Evolutionary conservation across 1,140 invertebrate genomes (phyloP), one percentile per base, ranked within the genome.

Genomic region (Eueides isabella): DNA sequence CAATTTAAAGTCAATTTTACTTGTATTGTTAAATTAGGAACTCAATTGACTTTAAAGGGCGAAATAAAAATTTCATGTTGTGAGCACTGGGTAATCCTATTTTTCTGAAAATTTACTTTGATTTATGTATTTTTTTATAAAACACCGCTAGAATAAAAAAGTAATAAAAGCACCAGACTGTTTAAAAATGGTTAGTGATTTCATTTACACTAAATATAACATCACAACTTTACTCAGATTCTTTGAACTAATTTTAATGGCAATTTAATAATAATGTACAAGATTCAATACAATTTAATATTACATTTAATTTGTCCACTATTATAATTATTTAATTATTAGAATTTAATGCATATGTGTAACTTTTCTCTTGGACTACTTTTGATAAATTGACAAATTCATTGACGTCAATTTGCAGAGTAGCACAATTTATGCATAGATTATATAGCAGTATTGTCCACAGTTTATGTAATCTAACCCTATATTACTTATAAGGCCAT

Each of bases 51-150:
- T 61, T 61, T 69, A 23, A 33, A 48, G 3, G 31, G 48, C 55
- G 67, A 55, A 33, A 23, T 31, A 55, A 41, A 48, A 55, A 63
- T 77, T 78, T 86, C 84, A 86, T 87, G 83, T 66, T 79, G 82
- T 71, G 69, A 71, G 69, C 69, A 71, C 69, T 66, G n/a, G 41
- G 48, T 55, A 55, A 26, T 55, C 48, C 11, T 55, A 23, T 55
- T 4, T 26, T 11, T 55, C 3, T 23, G 26, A 11, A 26, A 55
- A 55, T 55, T 2, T 12, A 55, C 48, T 26, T 55, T 19, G n/a
- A 6, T 19, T 19, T 19, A n/a, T 9, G n/a, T 38, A 5, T 5
- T 38, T 44, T 19, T 48, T 41, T 48, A 48, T 7, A 48, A 48
- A 48, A 48, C 41, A 48, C 41, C 41, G 12, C 7, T 2, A 26